phyloP scores from a whole-genome alignment of 2,797 vertebrate genomes.

The Oophaga sylvatica region DNA sequence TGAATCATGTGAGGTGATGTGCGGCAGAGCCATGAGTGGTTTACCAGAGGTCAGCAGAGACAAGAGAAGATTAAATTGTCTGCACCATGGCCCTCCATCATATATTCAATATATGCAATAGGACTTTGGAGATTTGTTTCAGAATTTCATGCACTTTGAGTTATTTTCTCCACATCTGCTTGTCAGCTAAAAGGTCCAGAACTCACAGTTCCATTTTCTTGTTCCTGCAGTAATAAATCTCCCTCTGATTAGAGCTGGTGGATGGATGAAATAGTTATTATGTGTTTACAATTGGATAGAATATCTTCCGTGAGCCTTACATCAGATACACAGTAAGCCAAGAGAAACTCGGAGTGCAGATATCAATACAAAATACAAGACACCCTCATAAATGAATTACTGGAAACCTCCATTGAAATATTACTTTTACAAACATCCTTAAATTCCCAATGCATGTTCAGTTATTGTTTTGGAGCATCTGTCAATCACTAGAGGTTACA shows the following conservation, averaged over 20 bases:
- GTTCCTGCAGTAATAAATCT: conserved; percentile 51
- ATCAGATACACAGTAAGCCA: not conserved
- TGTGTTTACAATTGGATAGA: conserved; percentile 13
- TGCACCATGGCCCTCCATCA: conserved; percentile 57
- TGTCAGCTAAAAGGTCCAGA: conserved; percentile 50
- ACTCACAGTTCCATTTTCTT: conserved; percentile 35
- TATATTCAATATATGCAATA: conserved; percentile 62
- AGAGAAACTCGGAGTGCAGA: not conserved
- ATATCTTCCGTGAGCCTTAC: not conserved
- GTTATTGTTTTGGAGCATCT: not conserved
- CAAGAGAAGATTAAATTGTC: conserved; percentile 61
- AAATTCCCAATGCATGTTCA: too few species aligned
- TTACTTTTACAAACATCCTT: too few species aligned
- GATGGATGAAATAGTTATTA: conserved; percentile 35
- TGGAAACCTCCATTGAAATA: not conserved
- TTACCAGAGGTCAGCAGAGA: conserved; percentile 61
- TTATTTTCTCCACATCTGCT: conserved; percentile 57
- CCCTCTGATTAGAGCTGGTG: conserved; percentile 31
- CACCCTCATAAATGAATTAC: not conserved
- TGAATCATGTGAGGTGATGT: conserved; percentile 58
- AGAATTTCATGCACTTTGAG: conserved; percentile 54
- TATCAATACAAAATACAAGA: not conserved
- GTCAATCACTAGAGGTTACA: not conserved
- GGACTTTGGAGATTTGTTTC: conserved; percentile 59
- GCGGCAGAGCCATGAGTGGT: conserved; percentile 51